Conservation (phyloP, 2,113 vertebrate species). For the Osmerus eperlanus region DNA sequence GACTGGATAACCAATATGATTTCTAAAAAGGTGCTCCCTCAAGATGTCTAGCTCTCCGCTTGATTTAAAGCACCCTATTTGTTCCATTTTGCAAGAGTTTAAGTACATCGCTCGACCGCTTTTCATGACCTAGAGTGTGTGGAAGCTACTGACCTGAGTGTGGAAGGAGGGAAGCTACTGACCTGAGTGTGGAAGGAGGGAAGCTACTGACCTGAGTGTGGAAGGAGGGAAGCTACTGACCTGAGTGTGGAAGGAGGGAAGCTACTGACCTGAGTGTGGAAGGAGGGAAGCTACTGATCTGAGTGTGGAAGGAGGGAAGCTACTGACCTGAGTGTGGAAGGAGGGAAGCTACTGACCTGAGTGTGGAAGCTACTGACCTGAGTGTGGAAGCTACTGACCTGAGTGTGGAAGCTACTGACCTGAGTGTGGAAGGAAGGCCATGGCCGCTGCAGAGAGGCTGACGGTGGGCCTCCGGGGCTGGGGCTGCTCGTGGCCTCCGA, state of each 20-base stretch:
- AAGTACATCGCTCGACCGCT: background rate
- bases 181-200: no score
- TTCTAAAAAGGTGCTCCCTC: no score
- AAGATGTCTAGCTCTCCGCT: no score
- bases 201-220: no score
- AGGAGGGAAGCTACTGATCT: slow-evolving; percentile 40
- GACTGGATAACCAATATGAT: no score
- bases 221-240: background rate
- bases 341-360: background rate
- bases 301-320: slow-evolving; percentile 53
- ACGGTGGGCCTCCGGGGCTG: slow-evolving; percentile 49
- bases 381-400: slow-evolving; percentile 41
- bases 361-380: no score
- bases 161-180: background rate
- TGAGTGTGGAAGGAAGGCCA: slow-evolving; percentile 66
- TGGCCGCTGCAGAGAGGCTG: slow-evolving; percentile 47
- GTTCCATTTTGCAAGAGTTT: background rate
- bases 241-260: background rate
- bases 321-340: no score
- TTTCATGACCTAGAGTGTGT: background rate
- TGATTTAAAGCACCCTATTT: no score
- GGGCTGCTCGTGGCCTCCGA: slow-evolving; percentile 63
- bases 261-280: slow-evolving; percentile 48
- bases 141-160: no score
- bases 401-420: slow-evolving; percentile 53